Evolutionary conservation across 2,113 vertebrate genomes (phyloP).

Genomic region (Sterrhoptilus dennistouni): DNA sequence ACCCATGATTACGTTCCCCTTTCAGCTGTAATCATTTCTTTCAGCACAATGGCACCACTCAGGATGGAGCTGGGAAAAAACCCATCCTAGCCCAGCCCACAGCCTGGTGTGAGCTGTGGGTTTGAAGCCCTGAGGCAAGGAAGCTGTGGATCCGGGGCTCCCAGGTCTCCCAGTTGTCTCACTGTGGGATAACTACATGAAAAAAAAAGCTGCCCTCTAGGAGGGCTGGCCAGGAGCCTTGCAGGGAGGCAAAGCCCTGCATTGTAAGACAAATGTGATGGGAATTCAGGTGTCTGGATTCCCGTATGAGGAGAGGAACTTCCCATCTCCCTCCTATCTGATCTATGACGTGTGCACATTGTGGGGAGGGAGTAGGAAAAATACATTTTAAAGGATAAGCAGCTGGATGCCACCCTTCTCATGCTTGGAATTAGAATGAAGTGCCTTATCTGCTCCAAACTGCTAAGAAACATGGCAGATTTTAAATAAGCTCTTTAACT

Average conservation of each 20-base stretch:
- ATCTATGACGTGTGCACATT: neutral
- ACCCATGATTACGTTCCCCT: slow-evolving; percentile 11
- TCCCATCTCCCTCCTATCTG: neutral
- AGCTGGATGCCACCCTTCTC: neutral
- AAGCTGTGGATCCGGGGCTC: neutral
- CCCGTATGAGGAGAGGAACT: neutral
- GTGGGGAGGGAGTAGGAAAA: neutral
- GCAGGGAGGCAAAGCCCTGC: neutral
- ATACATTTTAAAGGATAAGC: neutral
- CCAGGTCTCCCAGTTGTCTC: neutral
- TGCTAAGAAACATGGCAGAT: neutral
- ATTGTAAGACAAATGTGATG: neutral
- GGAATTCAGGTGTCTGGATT: neutral
- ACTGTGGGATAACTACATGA: neutral
- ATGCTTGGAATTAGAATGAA: neutral
- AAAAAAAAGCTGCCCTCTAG: neutral
- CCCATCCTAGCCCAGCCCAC: neutral
- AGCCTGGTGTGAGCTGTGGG: neutral
- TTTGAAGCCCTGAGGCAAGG: neutral
- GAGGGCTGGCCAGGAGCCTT: neutral
- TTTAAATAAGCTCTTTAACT: neutral
- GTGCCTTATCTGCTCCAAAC: neutral
- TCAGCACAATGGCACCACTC: slow-evolving; percentile 9
- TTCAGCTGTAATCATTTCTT: neutral
- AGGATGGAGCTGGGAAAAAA: neutral